These are phyloP conservation scores for Anthrax anthrax DNA, from an alignment of 2,888 invertebrate genomes.

Conservation along the genomic window DNA sequence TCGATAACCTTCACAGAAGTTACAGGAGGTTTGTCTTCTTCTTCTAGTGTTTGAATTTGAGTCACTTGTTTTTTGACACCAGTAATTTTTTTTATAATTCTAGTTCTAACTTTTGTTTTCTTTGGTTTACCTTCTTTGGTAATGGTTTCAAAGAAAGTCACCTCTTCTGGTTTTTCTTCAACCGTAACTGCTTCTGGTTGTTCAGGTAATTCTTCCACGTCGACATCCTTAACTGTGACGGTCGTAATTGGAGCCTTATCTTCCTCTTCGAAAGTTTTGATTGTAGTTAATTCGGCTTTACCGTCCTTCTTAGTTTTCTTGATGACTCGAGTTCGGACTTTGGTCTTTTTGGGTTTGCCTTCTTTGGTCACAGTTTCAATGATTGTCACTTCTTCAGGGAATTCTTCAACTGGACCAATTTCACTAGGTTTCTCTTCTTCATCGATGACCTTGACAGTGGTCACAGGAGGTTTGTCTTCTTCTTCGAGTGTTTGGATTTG, in stretches of 20 bases:
- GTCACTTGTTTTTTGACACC: constrained; percentile 30
- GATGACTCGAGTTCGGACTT: constrained; percentile 23
- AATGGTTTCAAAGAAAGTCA: constrained; percentile 22
- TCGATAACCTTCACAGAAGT: constrained; percentile 12
- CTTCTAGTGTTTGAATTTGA: constrained; percentile 28
- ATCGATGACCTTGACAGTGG: constrained; percentile 24
- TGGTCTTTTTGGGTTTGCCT: constrained; percentile 18
- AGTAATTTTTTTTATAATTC: constrained; percentile 25
- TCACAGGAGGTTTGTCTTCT: constrained; percentile 26
- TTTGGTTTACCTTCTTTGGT: constrained; percentile 16
- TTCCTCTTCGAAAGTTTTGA: constrained; percentile 28
- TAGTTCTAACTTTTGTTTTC: constrained; percentile 24
- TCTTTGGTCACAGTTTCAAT: constrained; percentile 13
- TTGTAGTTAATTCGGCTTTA: constrained; percentile 29
- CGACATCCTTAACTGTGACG: constrained; percentile 21
- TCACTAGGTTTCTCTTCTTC: constrained; percentile 1
- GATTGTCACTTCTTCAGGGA: constrained; percentile 15
- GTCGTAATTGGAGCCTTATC: constrained; percentile 23
- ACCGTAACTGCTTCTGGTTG: background rate
- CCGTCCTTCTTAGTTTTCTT: constrained; percentile 24
- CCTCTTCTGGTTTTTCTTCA: constrained; percentile 12
- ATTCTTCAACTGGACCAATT: constrained; percentile 16
- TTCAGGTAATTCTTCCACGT: constrained; percentile 6
- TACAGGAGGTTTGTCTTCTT: constrained; percentile 29
- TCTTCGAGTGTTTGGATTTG: constrained; percentile 23